phyloP scores from a whole-genome alignment of 2,113 vertebrate genomes.

The Oryzias melastigma region DNA sequence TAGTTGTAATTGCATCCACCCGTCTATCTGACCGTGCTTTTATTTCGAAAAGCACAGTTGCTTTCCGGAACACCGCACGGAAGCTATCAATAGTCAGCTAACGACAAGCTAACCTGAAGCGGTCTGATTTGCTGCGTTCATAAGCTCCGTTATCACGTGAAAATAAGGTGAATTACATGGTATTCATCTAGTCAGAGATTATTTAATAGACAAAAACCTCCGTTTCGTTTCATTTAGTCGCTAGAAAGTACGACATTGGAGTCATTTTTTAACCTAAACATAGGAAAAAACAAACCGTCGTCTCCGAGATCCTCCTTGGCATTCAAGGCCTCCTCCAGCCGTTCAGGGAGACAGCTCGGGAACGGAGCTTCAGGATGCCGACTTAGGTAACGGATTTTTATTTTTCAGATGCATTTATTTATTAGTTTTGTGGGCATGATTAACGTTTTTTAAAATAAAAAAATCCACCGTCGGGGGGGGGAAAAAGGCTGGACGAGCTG shows the following conservation, averaged over 20 bases:
- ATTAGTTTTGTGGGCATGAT: not conserved
- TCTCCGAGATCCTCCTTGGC: slow-evolving; percentile 24
- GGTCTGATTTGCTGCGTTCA: slow-evolving; percentile 10
- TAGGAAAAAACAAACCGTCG: slow-evolving; percentile 20
- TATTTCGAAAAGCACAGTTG: slow-evolving; percentile 30
- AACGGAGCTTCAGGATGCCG: too few relatives aligned
- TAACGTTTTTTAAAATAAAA: not conserved
- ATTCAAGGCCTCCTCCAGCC: slow-evolving; percentile 43
- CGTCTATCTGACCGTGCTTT: not conserved
- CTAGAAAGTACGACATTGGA: not conserved
- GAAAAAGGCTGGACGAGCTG: slow-evolving; percentile 14
- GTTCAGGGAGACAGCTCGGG: not conserved
- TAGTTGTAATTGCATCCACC: too few relatives aligned
- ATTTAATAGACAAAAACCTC: not conserved
- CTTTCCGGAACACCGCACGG: slow-evolving; percentile 16
- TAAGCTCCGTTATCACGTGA: not conserved
- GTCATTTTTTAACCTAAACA: slow-evolving; percentile 15
- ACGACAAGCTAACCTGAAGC: slow-evolving; percentile 29
- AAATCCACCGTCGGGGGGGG: not conserved
- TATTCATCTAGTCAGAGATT: not conserved
- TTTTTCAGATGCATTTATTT: not conserved
- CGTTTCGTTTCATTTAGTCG: not conserved
- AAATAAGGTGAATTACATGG: not conserved
- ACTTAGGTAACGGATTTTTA: not conserved
- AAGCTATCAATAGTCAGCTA: slow-evolving; percentile 6